Conservation (phyloP, 2,797 vertebrate genomes). For the Morelia viridis region DNA sequence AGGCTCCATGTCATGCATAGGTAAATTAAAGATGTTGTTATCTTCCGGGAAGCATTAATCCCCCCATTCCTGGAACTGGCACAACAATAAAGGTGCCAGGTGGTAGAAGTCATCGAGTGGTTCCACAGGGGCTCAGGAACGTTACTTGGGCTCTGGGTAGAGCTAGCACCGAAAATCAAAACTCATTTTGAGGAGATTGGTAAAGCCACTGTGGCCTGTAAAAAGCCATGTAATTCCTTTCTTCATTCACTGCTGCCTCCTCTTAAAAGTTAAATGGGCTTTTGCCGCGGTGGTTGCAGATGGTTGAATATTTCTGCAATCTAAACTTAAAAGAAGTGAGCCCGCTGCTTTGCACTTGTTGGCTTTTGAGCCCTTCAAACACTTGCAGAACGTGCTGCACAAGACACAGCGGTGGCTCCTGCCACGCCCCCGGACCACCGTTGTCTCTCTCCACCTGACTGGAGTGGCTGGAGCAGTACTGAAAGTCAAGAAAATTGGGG, state of each 20-base stretch:
- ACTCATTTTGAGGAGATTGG: not conserved
- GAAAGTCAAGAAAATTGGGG: not conserved
- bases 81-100: too few species aligned
- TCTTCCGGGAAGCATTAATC: too few species aligned
- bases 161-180: not conserved
- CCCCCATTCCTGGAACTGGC: too few species aligned
- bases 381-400: not conserved
- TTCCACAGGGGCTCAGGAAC: too few species aligned
- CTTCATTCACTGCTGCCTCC: not conserved
- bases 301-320: not conserved
- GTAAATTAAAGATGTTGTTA: too few species aligned
- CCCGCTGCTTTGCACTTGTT: not conserved
- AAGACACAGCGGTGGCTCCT: not conserved
- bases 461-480: not conserved
- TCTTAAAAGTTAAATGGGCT: not conserved
- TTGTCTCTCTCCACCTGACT: not conserved
- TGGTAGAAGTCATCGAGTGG: too few species aligned
- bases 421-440: not conserved
- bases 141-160: not conserved
- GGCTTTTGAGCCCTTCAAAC: not conserved
- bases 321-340: not conserved
- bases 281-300: not conserved
- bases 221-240: not conserved
- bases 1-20: too few species aligned
- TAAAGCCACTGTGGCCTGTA: not conserved